phyloP scores from a whole-genome alignment of 2,113 vertebrate genomes.

The Entelurus aequoreus region DNA sequence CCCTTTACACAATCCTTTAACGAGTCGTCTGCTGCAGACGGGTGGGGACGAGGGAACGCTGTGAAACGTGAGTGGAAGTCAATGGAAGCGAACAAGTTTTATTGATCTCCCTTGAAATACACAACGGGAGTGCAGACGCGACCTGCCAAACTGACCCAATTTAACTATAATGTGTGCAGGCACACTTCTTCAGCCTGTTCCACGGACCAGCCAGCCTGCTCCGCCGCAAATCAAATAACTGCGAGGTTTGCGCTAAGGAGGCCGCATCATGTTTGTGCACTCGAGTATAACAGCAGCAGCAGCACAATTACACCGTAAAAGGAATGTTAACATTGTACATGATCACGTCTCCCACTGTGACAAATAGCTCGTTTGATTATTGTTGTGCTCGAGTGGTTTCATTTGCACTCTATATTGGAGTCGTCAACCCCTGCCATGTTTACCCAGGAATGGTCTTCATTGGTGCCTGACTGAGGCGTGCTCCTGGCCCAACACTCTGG shows the following conservation, averaged over 20 bases:
- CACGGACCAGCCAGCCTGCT: slow-evolving; percentile 20
- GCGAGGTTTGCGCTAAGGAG: slow-evolving; percentile 19
- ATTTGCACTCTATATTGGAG: slow-evolving; percentile 24
- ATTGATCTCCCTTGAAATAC: slow-evolving; percentile 49
- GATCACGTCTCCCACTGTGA: slow-evolving; percentile 25
- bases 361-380: slow-evolving; percentile 33
- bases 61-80: slow-evolving; percentile 60
- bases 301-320: slow-evolving; percentile 1
- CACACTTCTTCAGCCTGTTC: slow-evolving; percentile 20
- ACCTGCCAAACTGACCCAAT: slow-evolving; percentile 55
- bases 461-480: slow-evolving; percentile 10
- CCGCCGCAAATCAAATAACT: slow-evolving; percentile 32
- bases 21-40: slow-evolving; percentile 33
- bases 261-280: slow-evolving; percentile 1
- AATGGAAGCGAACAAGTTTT: slow-evolving; percentile 51
- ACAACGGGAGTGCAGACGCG: slow-evolving; percentile 24
- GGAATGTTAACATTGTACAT: slow-evolving; percentile 19
- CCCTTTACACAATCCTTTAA: slow-evolving; percentile 37
- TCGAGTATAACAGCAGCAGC: slow-evolving; percentile 6
- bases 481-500: not conserved
- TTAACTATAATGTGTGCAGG: slow-evolving; percentile 52
- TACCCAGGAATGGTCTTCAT: not conserved
- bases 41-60: slow-evolving; percentile 32
- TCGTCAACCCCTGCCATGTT: slow-evolving; percentile 12
- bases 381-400: slow-evolving; percentile 25